phyloP scores from a whole-genome alignment of 2,113 vertebrate genomes.

The Macrotus californicus region DNA sequence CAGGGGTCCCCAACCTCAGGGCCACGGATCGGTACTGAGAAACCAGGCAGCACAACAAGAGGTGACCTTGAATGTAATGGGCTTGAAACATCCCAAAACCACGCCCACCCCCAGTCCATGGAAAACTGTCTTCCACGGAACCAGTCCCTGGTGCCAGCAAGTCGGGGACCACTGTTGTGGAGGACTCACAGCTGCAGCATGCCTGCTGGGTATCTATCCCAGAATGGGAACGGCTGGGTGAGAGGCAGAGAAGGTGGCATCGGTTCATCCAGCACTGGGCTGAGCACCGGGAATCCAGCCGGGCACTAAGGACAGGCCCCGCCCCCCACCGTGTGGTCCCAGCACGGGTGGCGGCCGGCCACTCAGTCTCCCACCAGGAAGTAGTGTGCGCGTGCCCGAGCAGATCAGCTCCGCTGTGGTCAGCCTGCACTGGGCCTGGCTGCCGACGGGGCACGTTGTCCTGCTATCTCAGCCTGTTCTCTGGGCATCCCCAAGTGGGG shows the following conservation, averaged over 20 bases:
- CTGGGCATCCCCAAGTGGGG: not conserved
- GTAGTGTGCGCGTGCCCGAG: not conserved
- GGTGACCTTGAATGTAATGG: too few species aligned
- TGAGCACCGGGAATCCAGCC: not conserved
- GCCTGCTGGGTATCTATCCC: not conserved
- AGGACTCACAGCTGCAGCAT: not conserved
- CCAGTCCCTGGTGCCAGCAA: too few species aligned
- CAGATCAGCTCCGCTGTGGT: not conserved
- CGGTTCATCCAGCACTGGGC: not conserved
- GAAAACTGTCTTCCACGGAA: too few species aligned
- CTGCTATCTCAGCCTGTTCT: not conserved
- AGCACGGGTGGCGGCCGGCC: not conserved
- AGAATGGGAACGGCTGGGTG: not conserved
- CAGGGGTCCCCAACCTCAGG: too few species aligned
- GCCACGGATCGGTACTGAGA: too few species aligned
- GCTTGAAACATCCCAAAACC: too few species aligned
- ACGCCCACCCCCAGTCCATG: too few species aligned
- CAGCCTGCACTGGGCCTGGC: not conserved
- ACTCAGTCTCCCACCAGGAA: fast-evolving
- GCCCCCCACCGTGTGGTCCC: not conserved
- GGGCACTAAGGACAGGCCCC: not conserved
- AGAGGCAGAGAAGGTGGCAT: not conserved
- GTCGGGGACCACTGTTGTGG: not conserved
- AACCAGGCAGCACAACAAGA: too few species aligned
- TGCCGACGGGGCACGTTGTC: not conserved